Base-by-base conservation (phyloP, 1,140 invertebrate species). In the Heliconius congener region DNA sequence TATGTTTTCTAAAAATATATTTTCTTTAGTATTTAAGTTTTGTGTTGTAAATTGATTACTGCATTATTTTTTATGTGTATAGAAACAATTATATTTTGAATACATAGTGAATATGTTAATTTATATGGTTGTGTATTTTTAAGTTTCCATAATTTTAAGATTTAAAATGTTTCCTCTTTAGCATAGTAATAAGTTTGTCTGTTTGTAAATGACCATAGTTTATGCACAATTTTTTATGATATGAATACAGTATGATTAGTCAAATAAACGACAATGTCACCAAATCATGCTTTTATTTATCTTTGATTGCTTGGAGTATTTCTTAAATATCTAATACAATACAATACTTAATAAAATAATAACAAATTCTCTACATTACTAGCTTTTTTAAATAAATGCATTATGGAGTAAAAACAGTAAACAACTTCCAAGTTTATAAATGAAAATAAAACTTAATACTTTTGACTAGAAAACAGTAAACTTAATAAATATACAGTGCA, bases 281-380 rank as follows among this genome's bases (percentile, higher is more conserved):
- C 66, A 66, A 76, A 30, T 75, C 46, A 72, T 73, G 42, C n/a
- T 73, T 78, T 78, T 78, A 78, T 78, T 78, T 73, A 78, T 27
- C 11, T 66, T 27, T 66, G 72, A 60, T 73, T 60, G 52, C 55
- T 57, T 73, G 71, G 76, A 78, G 71, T 78, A 78, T 72, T 77
- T 46, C 76, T 77, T 77, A 77, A 72, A 72, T 72, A 72, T 78
- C 71, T 73, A 78, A 78, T 37, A 76, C 55, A 76, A 72, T 70
- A 46, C 57, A 76, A 72, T 70, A 46, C 39, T 37, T 23, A 70
- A 76, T 78, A 79, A 50, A 76, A 76, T 50, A 79, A 76, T 39
- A 71, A 78, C 39, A 76, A 27, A 73, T 74, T 71, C 82, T 81
- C 70, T 71, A 71, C 55, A 71, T 83, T 73, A 83, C 77, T 82